A percentile compares a stretch with the other conserved stretches of the same genome.
Evolutionary conservation across 2,888 invertebrate species (phyloP).

Genomic region (Scaptomyza tumidula): DNA sequence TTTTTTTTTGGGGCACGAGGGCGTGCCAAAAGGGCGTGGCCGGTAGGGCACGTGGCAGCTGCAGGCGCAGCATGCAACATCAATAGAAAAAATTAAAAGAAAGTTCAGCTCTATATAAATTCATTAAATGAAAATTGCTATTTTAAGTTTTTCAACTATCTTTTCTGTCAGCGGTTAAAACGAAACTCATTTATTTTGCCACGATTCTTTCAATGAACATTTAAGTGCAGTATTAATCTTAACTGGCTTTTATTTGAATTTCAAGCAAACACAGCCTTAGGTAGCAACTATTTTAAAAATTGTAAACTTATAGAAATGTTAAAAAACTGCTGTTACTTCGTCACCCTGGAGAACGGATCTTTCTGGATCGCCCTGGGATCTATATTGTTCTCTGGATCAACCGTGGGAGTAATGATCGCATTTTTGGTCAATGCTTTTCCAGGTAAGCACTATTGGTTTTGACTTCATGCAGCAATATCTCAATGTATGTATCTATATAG

Average conservation of each 20-base stretch:
- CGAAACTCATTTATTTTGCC: neutral
- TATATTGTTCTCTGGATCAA: conserved; percentile 1
- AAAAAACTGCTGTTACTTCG: conserved; percentile 8
- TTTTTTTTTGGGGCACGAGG: conserved; percentile 2
- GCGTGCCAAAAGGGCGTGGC: conserved; percentile 33
- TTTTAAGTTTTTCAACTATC: neutral
- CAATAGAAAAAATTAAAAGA: conserved; percentile 31
- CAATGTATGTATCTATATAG: neutral
- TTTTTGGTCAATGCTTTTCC: conserved; percentile 3
- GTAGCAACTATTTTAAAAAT: neutral
- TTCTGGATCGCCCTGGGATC: conserved; percentile 3
- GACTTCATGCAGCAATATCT: too few relatives aligned
- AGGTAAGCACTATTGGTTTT: conserved; percentile 15
- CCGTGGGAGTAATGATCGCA: neutral
- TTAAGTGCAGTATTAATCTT: neutral
- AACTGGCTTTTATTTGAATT: neutral
- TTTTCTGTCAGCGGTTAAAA: neutral
- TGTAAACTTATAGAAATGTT: conserved; percentile 19
- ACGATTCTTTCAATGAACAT: neutral
- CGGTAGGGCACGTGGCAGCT: conserved; percentile 45
- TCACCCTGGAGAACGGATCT: conserved; percentile 6
- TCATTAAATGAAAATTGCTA: conserved; percentile 2
- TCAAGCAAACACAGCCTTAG: conserved; percentile 9
- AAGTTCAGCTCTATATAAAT: conserved; percentile 28
- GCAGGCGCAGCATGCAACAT: conserved; percentile 19